A percentile compares a stretch with the other conserved stretches of the same genome.
These are phyloP conservation scores for Meiosimyza platycephala DNA, from an alignment of 2,888 invertebrate genomes.

Conservation along the genomic window DNA sequence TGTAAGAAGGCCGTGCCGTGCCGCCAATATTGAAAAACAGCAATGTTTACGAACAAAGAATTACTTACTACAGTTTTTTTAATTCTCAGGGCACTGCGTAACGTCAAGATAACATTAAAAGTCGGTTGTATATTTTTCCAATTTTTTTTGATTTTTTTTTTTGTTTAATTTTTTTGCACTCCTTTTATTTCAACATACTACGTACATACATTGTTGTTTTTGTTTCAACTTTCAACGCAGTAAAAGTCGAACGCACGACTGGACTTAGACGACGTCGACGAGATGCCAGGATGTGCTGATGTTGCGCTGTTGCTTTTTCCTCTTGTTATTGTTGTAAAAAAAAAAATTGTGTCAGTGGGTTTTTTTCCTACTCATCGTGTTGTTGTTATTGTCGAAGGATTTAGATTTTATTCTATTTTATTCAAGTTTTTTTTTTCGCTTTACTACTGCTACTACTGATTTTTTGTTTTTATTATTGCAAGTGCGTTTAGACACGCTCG, in stretches of 20 bases:
- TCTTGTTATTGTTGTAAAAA: not conserved
- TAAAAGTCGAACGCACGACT: conserved; percentile 37
- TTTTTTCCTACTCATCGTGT: not conserved
- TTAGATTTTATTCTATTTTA: conserved; percentile 6
- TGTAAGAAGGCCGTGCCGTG: too few species aligned
- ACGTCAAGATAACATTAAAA: not conserved
- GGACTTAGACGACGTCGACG: conserved; percentile 14
- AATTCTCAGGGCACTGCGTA: not conserved
- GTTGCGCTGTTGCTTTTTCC: not conserved
- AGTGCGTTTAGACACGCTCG: conserved; percentile 19
- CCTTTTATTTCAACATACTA: not conserved
- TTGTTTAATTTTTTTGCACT: not conserved
- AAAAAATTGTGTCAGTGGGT: conserved; percentile 34
- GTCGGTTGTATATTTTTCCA: conserved; percentile 13
- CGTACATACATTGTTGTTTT: conserved; percentile 1
- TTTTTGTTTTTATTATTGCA: not conserved
- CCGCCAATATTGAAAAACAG: too few species aligned
- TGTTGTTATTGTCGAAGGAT: conserved; percentile 14
- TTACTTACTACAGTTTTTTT: too few species aligned
- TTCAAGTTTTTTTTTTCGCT: not conserved
- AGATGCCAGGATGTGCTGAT: conserved; percentile 11
- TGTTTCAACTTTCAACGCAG: conserved; percentile 31
- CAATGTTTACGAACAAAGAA: too few species aligned
- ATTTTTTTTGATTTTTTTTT: conserved; percentile 2
- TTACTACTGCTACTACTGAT: not conserved